A percentile compares a stretch with the other conserved stretches of the same genome.
Evolutionary conservation across 2,113 vertebrate species (phyloP).

Genomic region (Sinocyclocheilus anshuiensis): DNA sequence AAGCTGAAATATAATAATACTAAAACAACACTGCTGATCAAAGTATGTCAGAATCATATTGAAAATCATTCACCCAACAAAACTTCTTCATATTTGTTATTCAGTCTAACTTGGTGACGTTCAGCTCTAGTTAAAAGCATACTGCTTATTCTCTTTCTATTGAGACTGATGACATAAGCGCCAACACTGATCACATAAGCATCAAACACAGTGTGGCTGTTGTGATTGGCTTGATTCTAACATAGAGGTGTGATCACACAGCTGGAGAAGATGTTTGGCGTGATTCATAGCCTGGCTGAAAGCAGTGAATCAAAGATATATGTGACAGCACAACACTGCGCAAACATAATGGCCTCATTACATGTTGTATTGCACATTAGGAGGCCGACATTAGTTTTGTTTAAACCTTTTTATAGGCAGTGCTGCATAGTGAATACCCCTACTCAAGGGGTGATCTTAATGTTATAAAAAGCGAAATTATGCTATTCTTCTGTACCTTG

Average conservation of each 20-base stretch:
- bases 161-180: constrained; percentile 28
- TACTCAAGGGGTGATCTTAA: background rate
- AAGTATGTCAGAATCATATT: background rate
- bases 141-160: constrained; percentile 10
- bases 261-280: background rate
- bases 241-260: constrained; percentile 7
- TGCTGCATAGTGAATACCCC: background rate
- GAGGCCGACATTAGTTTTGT: background rate
- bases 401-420: background rate
- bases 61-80: background rate
- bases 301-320: background rate
- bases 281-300: background rate
- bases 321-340: background rate
- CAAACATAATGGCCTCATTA: constrained; percentile 13
- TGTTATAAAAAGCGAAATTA: background rate
- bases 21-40: background rate
- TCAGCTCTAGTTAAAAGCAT: background rate
- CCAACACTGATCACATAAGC: constrained; percentile 21
- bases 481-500: constrained; percentile 11
- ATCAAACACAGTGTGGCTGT: background rate
- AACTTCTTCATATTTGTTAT: background rate
- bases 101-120: constrained; percentile 15
- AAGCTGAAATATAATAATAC: no score
- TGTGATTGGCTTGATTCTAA: constrained; percentile 3
- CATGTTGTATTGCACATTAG: background rate